phyloP scores from a whole-genome alignment of 2,113 vertebrate species.

The Butastur rufipennis region DNA sequence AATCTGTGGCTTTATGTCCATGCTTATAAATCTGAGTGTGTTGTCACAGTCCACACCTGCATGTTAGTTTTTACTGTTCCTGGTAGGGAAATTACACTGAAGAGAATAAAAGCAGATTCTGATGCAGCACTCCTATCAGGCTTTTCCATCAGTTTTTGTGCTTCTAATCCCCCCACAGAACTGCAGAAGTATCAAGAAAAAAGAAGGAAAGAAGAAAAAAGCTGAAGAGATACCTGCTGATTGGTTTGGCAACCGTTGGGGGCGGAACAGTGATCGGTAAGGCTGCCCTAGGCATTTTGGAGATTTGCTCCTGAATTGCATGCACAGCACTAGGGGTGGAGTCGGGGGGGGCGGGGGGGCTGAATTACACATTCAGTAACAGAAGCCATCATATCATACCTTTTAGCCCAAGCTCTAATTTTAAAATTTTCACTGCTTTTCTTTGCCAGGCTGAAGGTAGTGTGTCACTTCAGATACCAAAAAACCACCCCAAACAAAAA shows the following conservation, averaged over 20 bases:
- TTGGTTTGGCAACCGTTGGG: constrained; percentile 90
- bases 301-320: background rate
- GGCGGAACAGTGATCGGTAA: constrained; percentile 93
- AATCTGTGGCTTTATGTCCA: background rate
- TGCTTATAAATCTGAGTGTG: background rate
- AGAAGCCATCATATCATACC: background rate
- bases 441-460: background rate
- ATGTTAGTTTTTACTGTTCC: background rate
- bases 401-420: background rate
- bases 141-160: background rate
- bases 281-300: background rate
- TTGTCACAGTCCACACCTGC: constrained; percentile 9
- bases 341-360: background rate
- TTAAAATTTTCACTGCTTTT: background rate
- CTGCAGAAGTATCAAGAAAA: constrained; percentile 78
- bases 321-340: background rate
- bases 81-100: background rate
- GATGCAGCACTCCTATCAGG: background rate
- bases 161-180: constrained; percentile 67
- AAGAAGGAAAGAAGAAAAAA: constrained; percentile 84
- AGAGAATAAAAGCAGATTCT: background rate
- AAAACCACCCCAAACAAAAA: background rate
- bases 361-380: background rate
- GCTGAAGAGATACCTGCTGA: constrained; percentile 89
- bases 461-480: background rate